These are phyloP conservation scores for Pogonocherus hispidulus DNA, from an alignment of 2,888 invertebrate species.

Conservation along the genomic window DNA sequence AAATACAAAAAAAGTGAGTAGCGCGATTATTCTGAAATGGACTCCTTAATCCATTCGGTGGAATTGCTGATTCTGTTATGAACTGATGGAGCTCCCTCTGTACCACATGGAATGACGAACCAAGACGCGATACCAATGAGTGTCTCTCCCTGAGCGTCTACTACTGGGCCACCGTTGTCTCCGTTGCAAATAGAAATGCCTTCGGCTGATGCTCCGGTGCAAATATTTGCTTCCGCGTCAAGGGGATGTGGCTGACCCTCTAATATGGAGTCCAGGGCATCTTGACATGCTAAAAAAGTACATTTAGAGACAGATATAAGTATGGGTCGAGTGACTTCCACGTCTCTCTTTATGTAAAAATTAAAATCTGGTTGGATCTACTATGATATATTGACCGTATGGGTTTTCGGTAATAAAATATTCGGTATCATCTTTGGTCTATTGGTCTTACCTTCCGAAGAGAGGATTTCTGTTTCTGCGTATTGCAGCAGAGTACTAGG, in stretches of 20 bases:
- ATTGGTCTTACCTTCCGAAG: background rate
- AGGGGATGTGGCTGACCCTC: background rate
- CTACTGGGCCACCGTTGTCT: constrained; percentile 72
- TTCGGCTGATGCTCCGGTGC: constrained; percentile 71
- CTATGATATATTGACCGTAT: too few species aligned
- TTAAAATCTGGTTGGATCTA: too few species aligned
- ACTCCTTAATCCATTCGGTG: background rate
- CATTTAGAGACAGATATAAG: too few species aligned
- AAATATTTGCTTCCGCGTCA: constrained; percentile 68
- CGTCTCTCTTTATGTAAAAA: too few species aligned
- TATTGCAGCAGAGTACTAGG: background rate
- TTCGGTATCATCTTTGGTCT: too few species aligned
- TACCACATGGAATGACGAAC: constrained; percentile 72
- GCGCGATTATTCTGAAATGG: background rate
- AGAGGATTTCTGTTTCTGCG: background rate
- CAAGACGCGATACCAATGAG: constrained; percentile 73
- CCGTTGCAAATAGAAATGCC: constrained; percentile 72
- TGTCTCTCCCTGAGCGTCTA: constrained; percentile 44
- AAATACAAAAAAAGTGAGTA: background rate
- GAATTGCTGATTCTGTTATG: constrained; percentile 71
- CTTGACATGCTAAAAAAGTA: background rate
- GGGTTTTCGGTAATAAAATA: too few species aligned
- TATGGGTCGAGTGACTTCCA: too few species aligned
- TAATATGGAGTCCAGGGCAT: constrained; percentile 7
- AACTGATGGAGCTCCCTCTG: constrained; percentile 70